phyloP scores from a whole-genome alignment of 1,140 invertebrate genomes.

The Dermatophagoides farinae region DNA sequence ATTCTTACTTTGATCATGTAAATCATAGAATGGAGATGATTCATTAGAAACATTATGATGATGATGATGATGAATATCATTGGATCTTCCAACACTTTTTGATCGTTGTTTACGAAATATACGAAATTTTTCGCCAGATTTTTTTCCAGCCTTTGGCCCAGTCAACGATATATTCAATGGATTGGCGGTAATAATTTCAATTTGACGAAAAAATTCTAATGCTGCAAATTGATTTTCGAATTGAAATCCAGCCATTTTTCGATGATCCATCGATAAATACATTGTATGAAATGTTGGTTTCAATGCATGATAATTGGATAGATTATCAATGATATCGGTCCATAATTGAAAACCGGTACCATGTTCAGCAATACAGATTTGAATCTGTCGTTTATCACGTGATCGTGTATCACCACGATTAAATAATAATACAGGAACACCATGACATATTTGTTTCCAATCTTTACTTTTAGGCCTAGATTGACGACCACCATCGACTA shows the following conservation, averaged over 20 bases:
- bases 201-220: slow-evolving; percentile 39
- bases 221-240: slow-evolving; percentile 55
- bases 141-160: slow-evolving; percentile 35
- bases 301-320: slow-evolving; percentile 34
- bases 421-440: slow-evolving; percentile 55
- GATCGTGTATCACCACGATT: slow-evolving; percentile 51
- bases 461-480: slow-evolving; percentile 22
- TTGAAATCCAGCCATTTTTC: slow-evolving; percentile 40
- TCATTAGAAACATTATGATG: not conserved
- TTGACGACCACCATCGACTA: slow-evolving; percentile 25
- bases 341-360: slow-evolving; percentile 66
- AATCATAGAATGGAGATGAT: not conserved
- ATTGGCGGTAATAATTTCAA: slow-evolving; percentile 47
- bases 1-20: not conserved
- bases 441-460: slow-evolving; percentile 55
- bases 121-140: not conserved
- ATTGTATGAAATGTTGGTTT: slow-evolving; percentile 47
- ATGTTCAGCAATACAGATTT: slow-evolving; percentile 53
- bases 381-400: slow-evolving; percentile 44
- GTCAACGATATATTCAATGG: slow-evolving; percentile 58
- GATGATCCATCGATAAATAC: slow-evolving; percentile 47
- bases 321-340: slow-evolving; percentile 52
- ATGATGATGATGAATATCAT: too few species aligned
- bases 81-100: not conserved
- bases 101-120: not conserved